A percentile compares a stretch with the other conserved stretches of the same genome.
These are phyloP conservation scores for Acanthurus lineatus DNA, from an alignment of 2,797 vertebrate genomes.

Conservation along the genomic window DNA sequence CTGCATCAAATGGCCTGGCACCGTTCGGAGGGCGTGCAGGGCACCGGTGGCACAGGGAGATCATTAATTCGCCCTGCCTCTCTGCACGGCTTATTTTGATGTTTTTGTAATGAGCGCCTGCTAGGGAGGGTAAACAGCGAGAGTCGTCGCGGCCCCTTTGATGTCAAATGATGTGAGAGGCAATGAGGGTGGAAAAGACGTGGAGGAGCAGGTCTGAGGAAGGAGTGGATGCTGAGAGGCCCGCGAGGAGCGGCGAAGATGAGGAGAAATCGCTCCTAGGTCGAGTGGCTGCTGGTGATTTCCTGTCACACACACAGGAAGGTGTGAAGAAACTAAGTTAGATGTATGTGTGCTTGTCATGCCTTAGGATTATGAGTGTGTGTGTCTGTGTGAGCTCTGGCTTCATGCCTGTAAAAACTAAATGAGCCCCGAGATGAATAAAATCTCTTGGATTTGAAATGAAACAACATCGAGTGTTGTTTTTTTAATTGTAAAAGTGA, in stretches of 20 bases:
- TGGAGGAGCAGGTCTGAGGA: constrained; percentile 64
- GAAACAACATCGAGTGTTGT: constrained; percentile 27
- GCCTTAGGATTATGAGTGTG: constrained; percentile 18
- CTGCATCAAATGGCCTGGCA: constrained; percentile 67
- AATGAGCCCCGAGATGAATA: constrained; percentile 32
- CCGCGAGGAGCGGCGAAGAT: constrained; percentile 65
- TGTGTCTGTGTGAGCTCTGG: constrained; percentile 43
- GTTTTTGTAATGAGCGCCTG: constrained; percentile 86
- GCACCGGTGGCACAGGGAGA: constrained; percentile 80
- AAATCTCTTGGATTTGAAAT: constrained; percentile 44
- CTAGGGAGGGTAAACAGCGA: constrained; percentile 83
- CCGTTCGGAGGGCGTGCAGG: constrained; percentile 55
- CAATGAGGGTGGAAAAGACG: constrained; percentile 59
- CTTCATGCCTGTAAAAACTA: constrained; percentile 44
- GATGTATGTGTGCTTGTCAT: constrained; percentile 26
- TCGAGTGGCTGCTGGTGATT: constrained; percentile 73
- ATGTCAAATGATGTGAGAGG: constrained; percentile 80
- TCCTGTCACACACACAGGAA: constrained; percentile 66
- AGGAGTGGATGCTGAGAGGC: constrained; percentile 75
- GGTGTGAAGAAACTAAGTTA: constrained; percentile 55
- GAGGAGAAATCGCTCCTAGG: constrained; percentile 66
- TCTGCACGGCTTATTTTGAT: constrained; percentile 83
- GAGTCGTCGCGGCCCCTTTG: constrained; percentile 77
- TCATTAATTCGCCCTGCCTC: constrained; percentile 85
- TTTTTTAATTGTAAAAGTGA: constrained; percentile 28